Evolutionary conservation across 2,797 vertebrate species (phyloP).

Genomic region (Liparis tanakae): DNA sequence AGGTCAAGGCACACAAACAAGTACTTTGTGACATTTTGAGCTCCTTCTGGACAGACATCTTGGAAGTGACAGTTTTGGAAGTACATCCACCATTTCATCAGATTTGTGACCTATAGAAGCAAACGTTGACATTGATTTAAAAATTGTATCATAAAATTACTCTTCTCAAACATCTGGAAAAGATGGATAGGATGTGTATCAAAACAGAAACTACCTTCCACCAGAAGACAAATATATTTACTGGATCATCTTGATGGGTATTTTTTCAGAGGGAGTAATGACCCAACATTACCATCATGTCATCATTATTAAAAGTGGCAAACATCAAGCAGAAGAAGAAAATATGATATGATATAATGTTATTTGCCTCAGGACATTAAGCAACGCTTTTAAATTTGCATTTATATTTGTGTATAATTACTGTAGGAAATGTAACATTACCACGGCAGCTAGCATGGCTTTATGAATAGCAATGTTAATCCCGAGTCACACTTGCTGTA

Average conservation of each 20-base stretch:
- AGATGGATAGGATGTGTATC: background rate
- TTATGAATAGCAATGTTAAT: background rate
- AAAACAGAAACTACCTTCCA: background rate
- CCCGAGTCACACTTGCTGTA: background rate
- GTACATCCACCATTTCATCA: background rate
- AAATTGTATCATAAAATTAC: background rate
- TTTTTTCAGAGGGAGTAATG: background rate
- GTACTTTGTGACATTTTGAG: background rate
- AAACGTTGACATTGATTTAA: background rate
- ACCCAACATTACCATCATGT: background rate
- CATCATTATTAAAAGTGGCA: background rate
- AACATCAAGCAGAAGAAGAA: background rate
- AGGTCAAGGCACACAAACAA: background rate
- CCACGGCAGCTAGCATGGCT: background rate
- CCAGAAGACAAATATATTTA: background rate
- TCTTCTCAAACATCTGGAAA: slow-evolving; percentile 7
- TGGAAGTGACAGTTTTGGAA: background rate
- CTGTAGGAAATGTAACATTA: background rate
- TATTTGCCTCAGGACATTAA: background rate
- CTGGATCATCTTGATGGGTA: background rate
- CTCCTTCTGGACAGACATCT: background rate
- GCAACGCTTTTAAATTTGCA: slow-evolving; percentile 14
- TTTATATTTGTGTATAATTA: slow-evolving; percentile 4
- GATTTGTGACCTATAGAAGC: background rate
- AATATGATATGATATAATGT: background rate